Percentiles rank a stretch among this genome's conserved stretches.
Conservation (phyloP, 1,140 invertebrate species). For the Rhopalosiphum maidis region DNA sequence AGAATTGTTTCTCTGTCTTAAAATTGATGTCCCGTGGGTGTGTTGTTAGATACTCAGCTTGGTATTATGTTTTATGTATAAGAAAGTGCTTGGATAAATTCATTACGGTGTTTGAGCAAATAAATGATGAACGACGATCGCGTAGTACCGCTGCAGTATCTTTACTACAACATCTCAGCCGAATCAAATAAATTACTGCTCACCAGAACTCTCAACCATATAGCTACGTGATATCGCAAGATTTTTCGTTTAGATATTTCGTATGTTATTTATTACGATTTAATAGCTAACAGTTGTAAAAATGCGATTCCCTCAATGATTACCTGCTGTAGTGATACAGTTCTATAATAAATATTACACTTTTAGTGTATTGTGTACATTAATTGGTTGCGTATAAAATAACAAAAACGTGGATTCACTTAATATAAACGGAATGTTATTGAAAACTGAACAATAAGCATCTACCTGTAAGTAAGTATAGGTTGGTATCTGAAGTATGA, state of each 20-base stretch:
- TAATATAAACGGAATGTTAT: background rate
- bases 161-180: background rate
- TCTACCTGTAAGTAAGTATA: too few relatives aligned
- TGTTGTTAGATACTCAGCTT: background rate
- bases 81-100: background rate
- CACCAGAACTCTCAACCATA: background rate
- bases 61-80: background rate
- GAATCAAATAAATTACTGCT: background rate
- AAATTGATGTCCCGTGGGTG: background rate
- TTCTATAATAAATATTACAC: background rate
- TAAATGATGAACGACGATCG: background rate
- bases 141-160: background rate
- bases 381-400: background rate
- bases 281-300: background rate
- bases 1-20: background rate
- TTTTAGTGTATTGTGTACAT: background rate
- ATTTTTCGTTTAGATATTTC: constrained; percentile 22
- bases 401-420: background rate
- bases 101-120: background rate
- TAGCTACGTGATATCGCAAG: constrained; percentile 6
- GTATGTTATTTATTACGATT: constrained; percentile 1
- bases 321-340: background rate
- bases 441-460: background rate
- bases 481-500: too few relatives aligned
- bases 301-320: background rate